Evolutionary conservation across 30 jellyfish, hydroid and myxozoan genomes (phyloP), one percentile per base, ranked within the genome.

Genomic region (Phacellophora camtschatica): DNA sequence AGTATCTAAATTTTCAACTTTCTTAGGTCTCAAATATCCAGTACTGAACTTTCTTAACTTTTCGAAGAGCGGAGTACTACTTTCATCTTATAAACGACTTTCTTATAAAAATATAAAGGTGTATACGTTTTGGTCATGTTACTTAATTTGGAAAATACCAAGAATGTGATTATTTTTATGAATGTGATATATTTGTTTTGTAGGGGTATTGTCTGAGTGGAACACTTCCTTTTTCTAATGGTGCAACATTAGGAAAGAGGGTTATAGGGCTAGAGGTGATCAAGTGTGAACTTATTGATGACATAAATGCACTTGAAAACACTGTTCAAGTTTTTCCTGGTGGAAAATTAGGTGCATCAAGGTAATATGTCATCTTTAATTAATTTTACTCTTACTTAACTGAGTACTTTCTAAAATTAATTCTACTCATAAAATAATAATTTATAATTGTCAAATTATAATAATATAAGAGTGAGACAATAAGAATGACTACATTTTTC

Each of bases 191-290:
- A 3, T 5, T 49, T 45, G 15, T 20, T 55, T 36, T 37, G 24
- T 48, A 89, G 97, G 97, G 95, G 13, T 89, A 89, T 57, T 74
- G 88, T 58, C 37, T 89, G 42, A 67, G 90, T 72, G 97, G 97
- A 6, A 81, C 97, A 36, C 54, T 89, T 12, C 97, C 97, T 25
- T 75, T 89, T 53, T 90, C 96, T 11, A 74, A 77, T 54, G 96
- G 97, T 11, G 70, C 64, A 1, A 90, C 97, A 3, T 20, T 90
- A 22, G 97, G 97, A 16, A 90, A 90, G 63, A 68, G 75, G 23
- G 45, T 90, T 24, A 67, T 90, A 84, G 89, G 86, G 5, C 32
- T 90, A 30, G 82, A 51, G 1, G 96, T 75, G 42, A 46, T 90
- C 25, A 71, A 73, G 41, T 64, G 87, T 83, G 87, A 71, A 36